Percentiles rank a stretch among this genome's conserved stretches.
Conservation (phyloP, 2,888 invertebrate species). For the Ophioninae sp. region DNA sequence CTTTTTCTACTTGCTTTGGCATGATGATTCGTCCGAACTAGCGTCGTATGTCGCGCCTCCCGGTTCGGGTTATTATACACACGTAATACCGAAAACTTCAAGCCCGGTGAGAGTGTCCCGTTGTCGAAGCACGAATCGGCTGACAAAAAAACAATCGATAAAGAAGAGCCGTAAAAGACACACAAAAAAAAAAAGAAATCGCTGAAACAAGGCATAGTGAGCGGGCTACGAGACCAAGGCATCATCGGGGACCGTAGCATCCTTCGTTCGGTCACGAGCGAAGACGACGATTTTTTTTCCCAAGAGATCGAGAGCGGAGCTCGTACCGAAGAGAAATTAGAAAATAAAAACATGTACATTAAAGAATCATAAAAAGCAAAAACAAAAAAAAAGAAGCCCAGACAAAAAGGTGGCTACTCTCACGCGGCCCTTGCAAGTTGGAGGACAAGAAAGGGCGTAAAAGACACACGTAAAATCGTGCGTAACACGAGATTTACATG, state of each 20-base stretch:
- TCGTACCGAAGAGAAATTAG: not conserved
- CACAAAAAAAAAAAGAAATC: not conserved
- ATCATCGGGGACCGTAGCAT: conserved; percentile 25
- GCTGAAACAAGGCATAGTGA: not conserved
- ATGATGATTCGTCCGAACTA: conserved; percentile 45
- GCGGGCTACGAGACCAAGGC: conserved; percentile 4
- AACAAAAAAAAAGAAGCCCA: not conserved
- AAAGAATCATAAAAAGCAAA: not conserved
- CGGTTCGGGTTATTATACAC: conserved; percentile 42
- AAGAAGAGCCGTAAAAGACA: not conserved
- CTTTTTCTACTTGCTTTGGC: conserved; percentile 17
- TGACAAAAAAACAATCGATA: not conserved
- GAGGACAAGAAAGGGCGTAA: conserved; percentile 12
- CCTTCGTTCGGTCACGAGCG: conserved; percentile 22
- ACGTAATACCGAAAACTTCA: conserved; percentile 20
- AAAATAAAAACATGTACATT: conserved; percentile 3
- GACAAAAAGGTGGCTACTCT: conserved; percentile 30
- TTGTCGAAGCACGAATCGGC: not conserved
- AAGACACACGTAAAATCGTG: conserved; percentile 50
- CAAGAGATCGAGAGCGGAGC: not conserved
- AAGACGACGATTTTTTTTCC: not conserved
- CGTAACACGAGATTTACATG: conserved; percentile 58
- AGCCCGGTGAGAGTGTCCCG: conserved; percentile 34
- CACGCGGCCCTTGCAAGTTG: conserved; percentile 25
- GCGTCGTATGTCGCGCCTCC: conserved; percentile 61